Conservation (phyloP, 2,797 vertebrate genomes). For the Staurois parvus region DNA sequence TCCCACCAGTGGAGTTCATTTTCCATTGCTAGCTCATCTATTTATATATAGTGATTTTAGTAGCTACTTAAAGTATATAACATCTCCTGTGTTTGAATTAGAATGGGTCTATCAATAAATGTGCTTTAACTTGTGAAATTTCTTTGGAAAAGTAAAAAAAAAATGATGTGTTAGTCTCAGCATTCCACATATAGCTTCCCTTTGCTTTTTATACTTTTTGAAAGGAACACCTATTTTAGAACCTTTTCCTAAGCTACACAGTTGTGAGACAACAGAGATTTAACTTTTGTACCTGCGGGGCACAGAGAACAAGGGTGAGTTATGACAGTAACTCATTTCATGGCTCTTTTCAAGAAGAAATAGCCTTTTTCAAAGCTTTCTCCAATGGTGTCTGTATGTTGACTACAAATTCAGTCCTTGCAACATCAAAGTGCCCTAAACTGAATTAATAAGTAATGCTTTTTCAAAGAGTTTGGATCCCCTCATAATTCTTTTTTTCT, state of each 20-base stretch:
- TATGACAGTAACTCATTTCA: slow-evolving; percentile 55
- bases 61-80: no score
- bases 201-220: slow-evolving; percentile 44
- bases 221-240: slow-evolving; percentile 55
- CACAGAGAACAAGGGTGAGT: slow-evolving; percentile 56
- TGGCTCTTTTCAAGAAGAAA: slow-evolving; percentile 52
- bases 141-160: slow-evolving; percentile 26
- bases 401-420: slow-evolving; percentile 45
- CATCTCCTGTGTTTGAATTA: not conserved
- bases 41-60: no score
- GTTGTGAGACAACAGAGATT: slow-evolving; percentile 54
- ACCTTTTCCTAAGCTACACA: slow-evolving; percentile 41
- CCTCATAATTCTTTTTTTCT: not conserved
- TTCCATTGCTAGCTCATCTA: no score
- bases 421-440: slow-evolving; percentile 42
- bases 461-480: slow-evolving; percentile 8
- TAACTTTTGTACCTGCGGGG: slow-evolving; percentile 54
- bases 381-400: slow-evolving; percentile 34
- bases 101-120: not conserved
- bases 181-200: slow-evolving; percentile 37
- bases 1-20: no score
- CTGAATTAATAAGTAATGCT: slow-evolving; percentile 44
- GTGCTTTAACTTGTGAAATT: slow-evolving; percentile 13
- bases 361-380: slow-evolving; percentile 44
- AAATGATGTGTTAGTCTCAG: slow-evolving; percentile 26